Conservation (phyloP, 1,140 invertebrate species). For the Phocides pigmalion region DNA sequence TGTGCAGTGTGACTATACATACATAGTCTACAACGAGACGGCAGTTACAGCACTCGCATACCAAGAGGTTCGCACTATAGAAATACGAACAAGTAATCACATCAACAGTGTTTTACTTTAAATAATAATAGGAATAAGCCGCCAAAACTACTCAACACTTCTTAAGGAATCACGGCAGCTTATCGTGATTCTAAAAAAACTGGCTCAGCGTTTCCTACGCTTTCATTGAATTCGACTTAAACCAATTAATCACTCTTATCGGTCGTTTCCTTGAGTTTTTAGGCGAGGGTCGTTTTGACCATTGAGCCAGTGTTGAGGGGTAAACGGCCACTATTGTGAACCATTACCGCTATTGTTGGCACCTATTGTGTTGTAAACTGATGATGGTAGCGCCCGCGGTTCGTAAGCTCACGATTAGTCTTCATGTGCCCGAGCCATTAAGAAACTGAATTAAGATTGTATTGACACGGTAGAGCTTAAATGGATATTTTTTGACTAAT, state of each 20-base stretch:
- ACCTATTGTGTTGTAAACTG: conserved; percentile 68
- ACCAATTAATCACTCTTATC: conserved; percentile 82
- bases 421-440: conserved; percentile 29
- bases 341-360: conserved; percentile 62
- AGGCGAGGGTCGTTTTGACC: conserved; percentile 62
- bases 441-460: background rate
- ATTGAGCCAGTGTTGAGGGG: conserved; percentile 64
- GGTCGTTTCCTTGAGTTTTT: conserved; percentile 71
- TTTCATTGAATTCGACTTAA: conserved; percentile 78
- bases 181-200: conserved; percentile 47
- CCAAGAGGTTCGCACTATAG: no score
- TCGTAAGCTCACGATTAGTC: conserved; percentile 67
- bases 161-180: conserved; percentile 45
- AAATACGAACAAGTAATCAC: no score
- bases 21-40: no score
- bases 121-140: background rate
- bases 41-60: no score
- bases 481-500: no score
- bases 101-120: no score
- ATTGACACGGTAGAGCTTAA: no score
- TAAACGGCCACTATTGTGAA: conserved; percentile 64
- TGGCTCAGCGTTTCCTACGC: conserved; percentile 46
- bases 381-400: conserved; percentile 57
- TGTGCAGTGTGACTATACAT: no score
- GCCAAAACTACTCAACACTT: conserved; percentile 37